phyloP scores from a whole-genome alignment of 2,113 vertebrate genomes.

The Neogobius melanostomus region DNA sequence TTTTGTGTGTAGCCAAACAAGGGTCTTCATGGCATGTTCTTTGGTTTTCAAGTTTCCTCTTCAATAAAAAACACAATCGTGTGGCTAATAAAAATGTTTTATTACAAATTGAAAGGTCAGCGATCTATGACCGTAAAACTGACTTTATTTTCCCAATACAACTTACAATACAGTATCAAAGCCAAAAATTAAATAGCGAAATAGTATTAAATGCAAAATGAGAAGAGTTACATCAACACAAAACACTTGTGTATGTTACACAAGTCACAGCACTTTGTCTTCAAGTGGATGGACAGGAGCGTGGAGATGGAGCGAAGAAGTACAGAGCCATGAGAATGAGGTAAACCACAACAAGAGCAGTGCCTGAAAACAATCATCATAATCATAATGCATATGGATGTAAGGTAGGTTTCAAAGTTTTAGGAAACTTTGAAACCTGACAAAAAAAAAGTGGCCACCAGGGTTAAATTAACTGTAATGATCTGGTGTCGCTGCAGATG shows the following conservation, averaged over 20 bases:
- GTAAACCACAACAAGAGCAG: conserved; percentile 81
- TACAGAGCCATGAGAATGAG: conserved; percentile 82
- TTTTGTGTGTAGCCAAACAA: too few species aligned
- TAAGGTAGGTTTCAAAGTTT: background rate
- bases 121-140: background rate
- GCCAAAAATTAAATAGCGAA: conserved; percentile 7
- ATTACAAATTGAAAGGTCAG: background rate
- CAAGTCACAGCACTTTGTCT: background rate
- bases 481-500: too few species aligned
- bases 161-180: conserved; percentile 13
- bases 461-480: too few species aligned
- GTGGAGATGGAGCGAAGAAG: conserved; percentile 82
- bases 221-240: background rate
- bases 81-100: background rate
- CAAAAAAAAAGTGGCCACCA: too few species aligned
- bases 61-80: too few species aligned
- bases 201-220: conserved; percentile 12
- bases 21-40: too few species aligned
- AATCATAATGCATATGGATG: background rate
- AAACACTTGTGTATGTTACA: background rate
- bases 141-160: conserved; percentile 48
- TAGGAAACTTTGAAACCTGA: too few species aligned
- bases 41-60: too few species aligned
- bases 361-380: conserved; percentile 62
- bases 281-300: conserved; percentile 72